Conservation (phyloP, 2,113 vertebrate genomes). For the Cyanistes caeruleus region DNA sequence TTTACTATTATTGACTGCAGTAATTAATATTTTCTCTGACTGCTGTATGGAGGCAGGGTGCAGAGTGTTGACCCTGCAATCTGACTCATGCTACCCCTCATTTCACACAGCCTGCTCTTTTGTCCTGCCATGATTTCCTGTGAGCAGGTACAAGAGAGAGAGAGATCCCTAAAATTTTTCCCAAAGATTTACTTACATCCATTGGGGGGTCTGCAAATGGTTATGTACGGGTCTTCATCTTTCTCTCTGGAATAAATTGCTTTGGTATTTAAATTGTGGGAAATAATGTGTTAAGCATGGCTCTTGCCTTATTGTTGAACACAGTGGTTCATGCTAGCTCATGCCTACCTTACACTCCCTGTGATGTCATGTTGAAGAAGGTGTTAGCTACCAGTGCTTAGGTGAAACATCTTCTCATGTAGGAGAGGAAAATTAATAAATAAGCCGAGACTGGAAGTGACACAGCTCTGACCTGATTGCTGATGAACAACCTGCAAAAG, state of each 20-base stretch:
- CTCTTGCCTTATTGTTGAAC: neutral
- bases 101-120: neutral
- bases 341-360: neutral
- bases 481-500: neutral
- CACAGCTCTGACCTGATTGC: neutral
- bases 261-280: neutral
- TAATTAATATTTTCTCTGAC: neutral
- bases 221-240: neutral
- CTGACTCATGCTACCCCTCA: neutral
- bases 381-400: neutral
- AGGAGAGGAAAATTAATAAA: neutral
- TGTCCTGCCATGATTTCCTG: fast-evolving
- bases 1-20: neutral
- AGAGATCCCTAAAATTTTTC: neutral
- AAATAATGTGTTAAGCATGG: neutral
- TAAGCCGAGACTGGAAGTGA: neutral
- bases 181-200: neutral
- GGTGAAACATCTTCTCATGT: neutral
- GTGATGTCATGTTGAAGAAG: neutral
- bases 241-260: neutral
- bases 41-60: neutral
- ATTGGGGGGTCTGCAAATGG: neutral
- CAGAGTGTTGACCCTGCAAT: neutral
- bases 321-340: neutral
- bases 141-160: neutral